Evolutionary conservation across 2,113 vertebrate species (phyloP).

Genomic region (Triplophysa rosa): DNA sequence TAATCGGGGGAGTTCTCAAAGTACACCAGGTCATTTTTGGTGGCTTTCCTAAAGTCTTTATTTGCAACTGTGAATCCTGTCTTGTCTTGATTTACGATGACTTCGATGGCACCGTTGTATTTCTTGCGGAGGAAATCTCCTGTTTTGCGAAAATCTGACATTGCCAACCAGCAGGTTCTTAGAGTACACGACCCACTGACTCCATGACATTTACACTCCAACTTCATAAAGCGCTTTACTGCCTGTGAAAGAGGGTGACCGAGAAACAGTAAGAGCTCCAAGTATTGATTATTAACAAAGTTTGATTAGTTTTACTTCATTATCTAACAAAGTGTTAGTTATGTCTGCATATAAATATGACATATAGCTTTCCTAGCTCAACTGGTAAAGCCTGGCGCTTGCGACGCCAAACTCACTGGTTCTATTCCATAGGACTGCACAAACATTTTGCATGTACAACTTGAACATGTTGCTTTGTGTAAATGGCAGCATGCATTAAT

Average conservation of each 20-base stretch:
- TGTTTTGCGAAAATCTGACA: constrained; percentile 94
- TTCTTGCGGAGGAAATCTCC: constrained; percentile 92
- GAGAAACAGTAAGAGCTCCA: not conserved
- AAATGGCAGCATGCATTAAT: too few species aligned
- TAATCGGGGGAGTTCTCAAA: constrained; percentile 98
- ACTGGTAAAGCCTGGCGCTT: too few species aligned
- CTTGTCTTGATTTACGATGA: constrained; percentile 95
- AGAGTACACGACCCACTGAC: constrained; percentile 96
- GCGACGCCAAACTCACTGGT: too few species aligned
- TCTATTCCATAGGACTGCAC: too few species aligned
- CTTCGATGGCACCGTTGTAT: constrained; percentile 95
- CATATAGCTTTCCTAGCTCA: too few species aligned
- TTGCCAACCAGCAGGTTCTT: constrained; percentile 95
- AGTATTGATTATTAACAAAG: constrained; percentile 3
- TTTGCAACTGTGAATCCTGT: constrained; percentile 92
- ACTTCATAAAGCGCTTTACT: constrained; percentile 94
- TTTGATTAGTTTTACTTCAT: not conserved
- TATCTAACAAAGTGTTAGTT: not conserved
- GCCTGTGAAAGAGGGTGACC: constrained; percentile 73
- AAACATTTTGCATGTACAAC: too few species aligned
- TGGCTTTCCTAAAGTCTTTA: constrained; percentile 92
- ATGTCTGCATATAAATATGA: not conserved
- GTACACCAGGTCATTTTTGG: constrained; percentile 95
- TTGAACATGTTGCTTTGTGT: too few species aligned
- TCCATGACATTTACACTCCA: constrained; percentile 96